Evolutionary conservation across 2,113 vertebrate genomes (phyloP).

Genomic region (Cromileptes altivelis): DNA sequence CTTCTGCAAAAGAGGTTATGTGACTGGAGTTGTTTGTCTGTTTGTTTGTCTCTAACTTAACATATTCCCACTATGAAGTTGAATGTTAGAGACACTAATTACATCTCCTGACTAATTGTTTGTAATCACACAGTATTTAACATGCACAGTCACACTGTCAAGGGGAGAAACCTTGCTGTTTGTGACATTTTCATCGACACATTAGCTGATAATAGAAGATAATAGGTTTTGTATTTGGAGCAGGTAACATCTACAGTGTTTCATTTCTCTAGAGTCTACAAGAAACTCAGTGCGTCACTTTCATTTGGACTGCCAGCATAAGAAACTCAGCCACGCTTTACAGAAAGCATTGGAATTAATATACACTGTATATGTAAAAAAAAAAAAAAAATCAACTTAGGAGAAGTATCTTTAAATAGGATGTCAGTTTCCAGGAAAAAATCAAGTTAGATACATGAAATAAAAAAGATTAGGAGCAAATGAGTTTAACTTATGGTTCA

Average conservation of each 20-base stretch:
- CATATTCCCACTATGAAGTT: not conserved
- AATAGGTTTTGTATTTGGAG: not conserved
- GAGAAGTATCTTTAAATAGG: not conserved
- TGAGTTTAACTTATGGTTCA: not conserved
- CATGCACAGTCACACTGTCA: not conserved
- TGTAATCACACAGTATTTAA: not conserved
- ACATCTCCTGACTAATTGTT: not conserved
- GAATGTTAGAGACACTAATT: not conserved
- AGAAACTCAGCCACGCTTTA: not conserved
- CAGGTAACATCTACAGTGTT: not conserved
- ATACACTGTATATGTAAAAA: not conserved
- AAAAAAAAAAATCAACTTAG: not conserved
- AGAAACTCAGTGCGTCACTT: not conserved
- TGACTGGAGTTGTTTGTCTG: constrained; percentile 1
- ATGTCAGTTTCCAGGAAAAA: not conserved
- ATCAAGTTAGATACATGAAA: not conserved
- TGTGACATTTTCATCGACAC: not conserved
- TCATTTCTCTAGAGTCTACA: not conserved
- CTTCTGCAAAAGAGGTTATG: constrained; percentile 4
- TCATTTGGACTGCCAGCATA: not conserved
- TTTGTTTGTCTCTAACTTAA: not conserved
- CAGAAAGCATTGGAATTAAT: not conserved
- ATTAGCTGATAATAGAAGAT: not conserved
- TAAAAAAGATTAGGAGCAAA: not conserved
- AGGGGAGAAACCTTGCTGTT: not conserved